Percentiles rank a stretch among this genome's conserved stretches.
Conservation (phyloP, 2,888 invertebrate species). For the Pseudolycoriella hygida region DNA sequence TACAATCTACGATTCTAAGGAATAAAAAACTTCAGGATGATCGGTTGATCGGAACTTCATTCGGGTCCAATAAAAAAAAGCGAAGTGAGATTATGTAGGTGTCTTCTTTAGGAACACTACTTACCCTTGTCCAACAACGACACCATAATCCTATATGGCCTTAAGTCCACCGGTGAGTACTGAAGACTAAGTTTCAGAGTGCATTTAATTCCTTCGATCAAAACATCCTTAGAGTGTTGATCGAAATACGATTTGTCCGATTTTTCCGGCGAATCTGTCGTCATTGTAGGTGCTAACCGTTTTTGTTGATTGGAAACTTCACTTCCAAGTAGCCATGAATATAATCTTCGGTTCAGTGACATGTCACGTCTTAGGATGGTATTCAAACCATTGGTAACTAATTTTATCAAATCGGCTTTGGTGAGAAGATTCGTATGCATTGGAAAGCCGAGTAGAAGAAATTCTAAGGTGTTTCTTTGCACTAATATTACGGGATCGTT, state of each 20-base stretch:
- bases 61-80: too few species aligned
- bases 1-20: too few species aligned
- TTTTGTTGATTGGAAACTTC: slow-evolving; percentile 34
- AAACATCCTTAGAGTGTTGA: slow-evolving; percentile 44
- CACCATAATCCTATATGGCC: slow-evolving; percentile 60
- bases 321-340: slow-evolving; percentile 66
- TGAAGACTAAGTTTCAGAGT: slow-evolving; percentile 36
- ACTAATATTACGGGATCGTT: slow-evolving; percentile 68
- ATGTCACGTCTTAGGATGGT: slow-evolving; percentile 70
- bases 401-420: slow-evolving; percentile 47
- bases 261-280: slow-evolving; percentile 9
- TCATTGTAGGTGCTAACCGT: background rate
- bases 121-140: slow-evolving; percentile 56
- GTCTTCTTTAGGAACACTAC: too few species aligned
- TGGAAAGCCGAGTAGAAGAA: slow-evolving; percentile 66
- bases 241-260: slow-evolving; percentile 39
- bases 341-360: slow-evolving; percentile 71
- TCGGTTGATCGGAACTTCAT: too few species aligned
- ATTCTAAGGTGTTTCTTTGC: slow-evolving; percentile 69
- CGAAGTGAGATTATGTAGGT: too few species aligned
- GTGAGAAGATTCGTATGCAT: slow-evolving; percentile 59
- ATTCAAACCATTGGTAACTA: slow-evolving; percentile 54
- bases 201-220: slow-evolving; percentile 44
- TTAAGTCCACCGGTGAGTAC: slow-evolving; percentile 40
- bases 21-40: too few species aligned